Percentiles rank a stretch among this genome's conserved stretches.
Evolutionary conservation across 2,113 vertebrate species (phyloP).

Genomic region (Corvus hawaiiensis): DNA sequence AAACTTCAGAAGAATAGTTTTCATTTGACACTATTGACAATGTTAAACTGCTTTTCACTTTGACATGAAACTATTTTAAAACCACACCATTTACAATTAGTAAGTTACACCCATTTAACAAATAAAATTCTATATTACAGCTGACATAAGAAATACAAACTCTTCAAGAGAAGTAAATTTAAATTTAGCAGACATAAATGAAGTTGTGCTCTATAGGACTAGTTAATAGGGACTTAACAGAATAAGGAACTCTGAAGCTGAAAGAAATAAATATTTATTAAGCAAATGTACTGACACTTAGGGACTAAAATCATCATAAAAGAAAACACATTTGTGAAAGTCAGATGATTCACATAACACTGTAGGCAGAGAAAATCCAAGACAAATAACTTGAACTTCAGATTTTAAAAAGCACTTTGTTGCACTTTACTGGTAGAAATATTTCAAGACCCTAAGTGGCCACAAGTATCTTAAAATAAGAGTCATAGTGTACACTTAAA

Average conservation of each 20-base stretch:
- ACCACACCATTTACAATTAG: neutral
- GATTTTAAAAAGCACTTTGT: neutral
- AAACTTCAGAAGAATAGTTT: neutral
- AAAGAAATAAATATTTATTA: constrained; percentile 15
- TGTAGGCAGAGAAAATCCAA: neutral
- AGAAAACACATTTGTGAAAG: constrained; percentile 2
- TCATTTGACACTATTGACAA: neutral
- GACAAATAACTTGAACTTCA: neutral
- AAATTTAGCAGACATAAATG: neutral
- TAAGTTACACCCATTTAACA: neutral
- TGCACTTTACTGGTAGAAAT: neutral
- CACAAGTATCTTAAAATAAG: neutral
- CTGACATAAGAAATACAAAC: neutral
- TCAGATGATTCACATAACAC: neutral
- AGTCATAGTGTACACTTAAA: neutral
- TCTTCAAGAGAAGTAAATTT: neutral
- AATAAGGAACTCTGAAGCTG: neutral
- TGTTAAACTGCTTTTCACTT: neutral
- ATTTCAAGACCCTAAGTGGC: constrained; percentile 13
- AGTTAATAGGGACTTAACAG: neutral
- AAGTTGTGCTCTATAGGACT: neutral
- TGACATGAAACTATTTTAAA: neutral
- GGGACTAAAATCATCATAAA: neutral
- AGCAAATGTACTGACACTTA: neutral
- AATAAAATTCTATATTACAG: neutral